A percentile compares a stretch with the other conserved stretches of the same genome.
Conservation (phyloP, 2,888 invertebrate species). For the Cryptosula pallasiana region DNA sequence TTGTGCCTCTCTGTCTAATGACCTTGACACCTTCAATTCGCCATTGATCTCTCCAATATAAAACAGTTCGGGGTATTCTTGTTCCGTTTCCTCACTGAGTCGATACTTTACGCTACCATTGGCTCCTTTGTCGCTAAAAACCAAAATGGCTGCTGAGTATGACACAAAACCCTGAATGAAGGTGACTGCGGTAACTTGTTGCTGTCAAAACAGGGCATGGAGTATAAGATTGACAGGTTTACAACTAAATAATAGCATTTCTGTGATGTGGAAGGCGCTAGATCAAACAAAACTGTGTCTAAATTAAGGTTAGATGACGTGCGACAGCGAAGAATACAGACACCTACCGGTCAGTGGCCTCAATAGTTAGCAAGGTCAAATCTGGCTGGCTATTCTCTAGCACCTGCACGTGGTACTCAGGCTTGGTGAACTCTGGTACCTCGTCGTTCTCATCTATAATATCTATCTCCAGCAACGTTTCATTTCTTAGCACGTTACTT, state of each 20-base stretch:
- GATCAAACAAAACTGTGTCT: no score
- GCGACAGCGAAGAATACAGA: no score
- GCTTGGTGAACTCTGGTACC: slow-evolving; percentile 67
- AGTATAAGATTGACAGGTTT: no score
- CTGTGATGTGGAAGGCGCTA: no score
- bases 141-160: no score
- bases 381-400: slow-evolving; percentile 37
- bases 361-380: slow-evolving; percentile 35
- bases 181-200: no score
- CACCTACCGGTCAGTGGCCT: slow-evolving; percentile 38
- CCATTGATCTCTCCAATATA: slow-evolving; percentile 76
- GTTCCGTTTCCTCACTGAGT: not conserved
- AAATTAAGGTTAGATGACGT: no score
- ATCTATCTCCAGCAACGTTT: slow-evolving; percentile 77
- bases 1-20: slow-evolving; percentile 80
- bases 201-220: no score
- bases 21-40: slow-evolving; percentile 73
- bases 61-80: slow-evolving; percentile 61
- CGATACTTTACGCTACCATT: slow-evolving; percentile 20
- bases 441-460: slow-evolving; percentile 93
- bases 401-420: slow-evolving; percentile 32
- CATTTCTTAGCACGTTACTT: slow-evolving; percentile 30
- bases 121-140: slow-evolving; percentile 14
- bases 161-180: no score
- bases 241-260: no score